A percentile compares a stretch with the other conserved stretches of the same genome.
These are phyloP conservation scores for Eulithis prunata DNA, from an alignment of 2,888 invertebrate genomes.

Conservation along the genomic window DNA sequence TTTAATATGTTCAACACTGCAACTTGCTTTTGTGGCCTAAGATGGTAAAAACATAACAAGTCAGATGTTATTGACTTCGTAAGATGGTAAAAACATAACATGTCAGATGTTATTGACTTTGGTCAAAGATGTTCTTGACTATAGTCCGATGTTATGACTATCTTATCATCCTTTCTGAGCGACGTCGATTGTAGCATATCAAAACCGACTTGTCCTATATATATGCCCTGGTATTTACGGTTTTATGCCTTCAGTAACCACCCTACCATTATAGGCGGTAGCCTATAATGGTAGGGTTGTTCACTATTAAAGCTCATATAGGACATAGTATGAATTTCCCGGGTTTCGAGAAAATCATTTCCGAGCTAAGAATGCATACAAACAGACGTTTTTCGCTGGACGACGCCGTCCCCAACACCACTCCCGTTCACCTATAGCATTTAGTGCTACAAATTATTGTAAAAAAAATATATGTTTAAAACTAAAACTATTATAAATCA, in stretches of 20 bases:
- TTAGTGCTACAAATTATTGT: neutral
- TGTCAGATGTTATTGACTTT: constrained; percentile 18
- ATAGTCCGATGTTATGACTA: constrained; percentile 20
- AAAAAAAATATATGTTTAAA: too few species aligned
- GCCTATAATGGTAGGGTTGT: neutral
- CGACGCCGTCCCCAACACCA: constrained; percentile 32
- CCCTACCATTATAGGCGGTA: too few species aligned
- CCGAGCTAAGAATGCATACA: neutral
- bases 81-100: constrained; percentile 1
- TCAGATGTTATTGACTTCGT: too few species aligned
- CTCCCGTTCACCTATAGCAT: constrained; percentile 23
- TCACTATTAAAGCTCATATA: neutral
- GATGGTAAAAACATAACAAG: constrained; percentile 1
- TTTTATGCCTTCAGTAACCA: neutral
- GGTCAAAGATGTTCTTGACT: constrained; percentile 15
- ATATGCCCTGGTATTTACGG: neutral
- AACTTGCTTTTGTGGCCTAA: constrained; percentile 5
- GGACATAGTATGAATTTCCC: neutral
- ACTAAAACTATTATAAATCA: too few species aligned
- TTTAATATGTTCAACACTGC: constrained; percentile 20
- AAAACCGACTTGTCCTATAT: neutral
- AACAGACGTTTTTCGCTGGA: constrained; percentile 1
- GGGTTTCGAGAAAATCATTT: neutral
- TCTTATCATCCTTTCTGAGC: constrained; percentile 14
- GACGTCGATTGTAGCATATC: neutral